These are phyloP conservation scores for Rhabdophis nuchalis DNA, from an alignment of 2,797 vertebrate genomes.

Conservation along the genomic window DNA sequence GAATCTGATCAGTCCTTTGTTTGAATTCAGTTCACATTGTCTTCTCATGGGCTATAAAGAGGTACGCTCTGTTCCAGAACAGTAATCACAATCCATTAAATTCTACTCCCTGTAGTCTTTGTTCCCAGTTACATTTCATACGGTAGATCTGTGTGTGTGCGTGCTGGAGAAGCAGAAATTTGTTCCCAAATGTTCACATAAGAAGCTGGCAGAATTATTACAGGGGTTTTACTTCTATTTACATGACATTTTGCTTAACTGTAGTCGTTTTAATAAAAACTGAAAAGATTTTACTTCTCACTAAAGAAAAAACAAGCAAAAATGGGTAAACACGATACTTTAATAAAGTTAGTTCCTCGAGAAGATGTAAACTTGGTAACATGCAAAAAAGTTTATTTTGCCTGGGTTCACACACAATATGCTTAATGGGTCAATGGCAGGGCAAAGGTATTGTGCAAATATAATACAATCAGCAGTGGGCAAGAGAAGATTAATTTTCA, in stretches of 20 bases:
- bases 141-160: slow-evolving; percentile 45
- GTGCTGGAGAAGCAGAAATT: neutral
- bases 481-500: neutral
- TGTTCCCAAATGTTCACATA: slow-evolving; percentile 16
- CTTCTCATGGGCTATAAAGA: slow-evolving; percentile 76
- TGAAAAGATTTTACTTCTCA: neutral
- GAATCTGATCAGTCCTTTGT: slow-evolving; percentile 72
- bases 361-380: neutral
- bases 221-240: slow-evolving; percentile 25
- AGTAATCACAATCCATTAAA: slow-evolving; percentile 90
- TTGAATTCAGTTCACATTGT: slow-evolving; percentile 83
- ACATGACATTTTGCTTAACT: slow-evolving; percentile 25
- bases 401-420: neutral
- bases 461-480: neutral
- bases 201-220: slow-evolving; percentile 32
- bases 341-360: neutral
- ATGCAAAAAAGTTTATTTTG: neutral
- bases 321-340: neutral
- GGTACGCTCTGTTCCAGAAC: slow-evolving; percentile 88
- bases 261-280: neutral
- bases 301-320: neutral
- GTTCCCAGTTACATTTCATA: slow-evolving; percentile 72
- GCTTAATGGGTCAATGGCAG: neutral
- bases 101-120: slow-evolving; percentile 83
- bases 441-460: neutral